These are phyloP conservation scores for Sycophila sp. DNA, from an alignment of 1,140 invertebrate species.

Conservation along the genomic window DNA sequence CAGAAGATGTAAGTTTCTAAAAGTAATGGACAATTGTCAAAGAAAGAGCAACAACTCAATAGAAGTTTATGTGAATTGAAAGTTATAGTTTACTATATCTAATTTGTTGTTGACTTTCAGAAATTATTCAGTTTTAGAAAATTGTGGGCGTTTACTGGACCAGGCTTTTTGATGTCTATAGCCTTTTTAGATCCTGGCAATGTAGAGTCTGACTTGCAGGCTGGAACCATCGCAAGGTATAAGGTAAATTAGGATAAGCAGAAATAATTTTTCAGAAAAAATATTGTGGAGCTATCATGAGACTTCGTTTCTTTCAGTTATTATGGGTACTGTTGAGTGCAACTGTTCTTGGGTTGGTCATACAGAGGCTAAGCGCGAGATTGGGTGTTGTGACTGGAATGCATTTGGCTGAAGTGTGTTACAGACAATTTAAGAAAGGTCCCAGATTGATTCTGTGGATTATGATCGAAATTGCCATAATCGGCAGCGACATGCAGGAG, in stretches of 20 bases:
- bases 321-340: slow-evolving; percentile 88
- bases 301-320: no score
- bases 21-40: not conserved
- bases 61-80: no score
- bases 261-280: not conserved
- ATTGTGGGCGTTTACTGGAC: slow-evolving; percentile 87
- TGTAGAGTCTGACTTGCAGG: slow-evolving; percentile 91
- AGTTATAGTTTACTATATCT: not conserved
- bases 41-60: not conserved
- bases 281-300: no score
- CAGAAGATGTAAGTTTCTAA: not conserved
- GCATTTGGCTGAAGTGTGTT: slow-evolving; percentile 85
- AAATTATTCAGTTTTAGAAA: slow-evolving; percentile 82
- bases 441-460: slow-evolving; percentile 89
- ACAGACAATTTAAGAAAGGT: slow-evolving; percentile 80
- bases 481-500: slow-evolving; percentile 94
- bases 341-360: slow-evolving; percentile 85
- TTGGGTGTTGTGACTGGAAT: slow-evolving; percentile 86
- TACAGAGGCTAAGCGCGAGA: slow-evolving; percentile 86
- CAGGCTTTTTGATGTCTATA: slow-evolving; percentile 83
- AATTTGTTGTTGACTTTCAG: slow-evolving; percentile 42
- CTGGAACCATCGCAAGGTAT: slow-evolving; percentile 82
- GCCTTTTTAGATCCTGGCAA: slow-evolving; percentile 94
- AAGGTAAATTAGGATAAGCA: slow-evolving; percentile 66
- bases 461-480: slow-evolving; percentile 95